phyloP scores from a whole-genome alignment of 1,140 invertebrate genomes.

The Triops cancriformis region DNA sequence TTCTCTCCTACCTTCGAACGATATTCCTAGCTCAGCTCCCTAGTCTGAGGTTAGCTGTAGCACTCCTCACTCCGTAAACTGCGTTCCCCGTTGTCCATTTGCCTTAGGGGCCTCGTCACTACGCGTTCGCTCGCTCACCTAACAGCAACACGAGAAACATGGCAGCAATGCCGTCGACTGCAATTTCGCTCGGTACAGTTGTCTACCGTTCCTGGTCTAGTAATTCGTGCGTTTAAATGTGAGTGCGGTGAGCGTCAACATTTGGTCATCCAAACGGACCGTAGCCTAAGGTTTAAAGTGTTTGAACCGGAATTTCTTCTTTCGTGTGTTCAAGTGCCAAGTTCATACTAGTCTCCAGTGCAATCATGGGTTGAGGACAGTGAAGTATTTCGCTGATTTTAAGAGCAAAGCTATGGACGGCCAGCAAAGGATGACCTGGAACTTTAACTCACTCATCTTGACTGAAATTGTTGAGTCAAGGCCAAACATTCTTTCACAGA shows the following conservation, averaged over 20 bases:
- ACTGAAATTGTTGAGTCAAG: background rate
- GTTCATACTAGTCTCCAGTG: background rate
- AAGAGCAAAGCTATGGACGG: background rate
- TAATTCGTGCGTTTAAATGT: too few relatives aligned
- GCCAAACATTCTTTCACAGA: constrained; percentile 1
- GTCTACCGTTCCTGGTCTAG: too few relatives aligned
- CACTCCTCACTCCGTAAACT: background rate
- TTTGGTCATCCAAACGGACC: too few relatives aligned
- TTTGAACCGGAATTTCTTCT: background rate
- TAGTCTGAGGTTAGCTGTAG: background rate
- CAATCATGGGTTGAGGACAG: background rate
- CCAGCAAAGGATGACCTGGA: background rate
- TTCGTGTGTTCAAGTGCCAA: background rate
- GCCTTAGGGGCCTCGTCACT: background rate
- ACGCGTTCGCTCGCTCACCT: background rate
- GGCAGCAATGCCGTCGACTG: background rate
- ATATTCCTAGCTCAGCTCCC: too few relatives aligned
- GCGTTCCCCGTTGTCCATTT: background rate
- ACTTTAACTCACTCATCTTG: background rate
- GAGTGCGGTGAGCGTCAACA: too few relatives aligned
- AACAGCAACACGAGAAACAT: background rate
- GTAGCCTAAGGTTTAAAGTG: too few relatives aligned
- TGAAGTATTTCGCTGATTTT: background rate
- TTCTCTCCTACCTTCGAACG: too few relatives aligned
- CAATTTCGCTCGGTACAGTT: background rate